Base-by-base conservation (phyloP, 2,888 invertebrate species). In the Cryptus viduatorius region DNA sequence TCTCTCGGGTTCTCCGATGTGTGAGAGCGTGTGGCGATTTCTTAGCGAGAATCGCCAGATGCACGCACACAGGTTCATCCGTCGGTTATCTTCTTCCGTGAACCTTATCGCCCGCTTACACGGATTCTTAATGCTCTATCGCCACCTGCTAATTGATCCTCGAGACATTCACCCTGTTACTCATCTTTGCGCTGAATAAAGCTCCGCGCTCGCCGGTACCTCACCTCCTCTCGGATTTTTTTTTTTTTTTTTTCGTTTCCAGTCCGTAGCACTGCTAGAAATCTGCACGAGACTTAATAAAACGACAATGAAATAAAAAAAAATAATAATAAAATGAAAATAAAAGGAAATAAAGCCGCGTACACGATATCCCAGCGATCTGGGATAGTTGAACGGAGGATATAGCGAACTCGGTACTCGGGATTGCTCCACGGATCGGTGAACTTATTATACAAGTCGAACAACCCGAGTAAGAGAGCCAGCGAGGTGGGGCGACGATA, bases 121-220 rank as follows among this genome's bases (percentile, higher is more conserved):
- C 29, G 48, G 12, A 31, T 68, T 61, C 29, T 59, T 44, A 56
- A 68, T 44, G 14, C 77, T 44, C 67, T 88, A 87, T 86, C 86
- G 85, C 78, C 81, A 75, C 79, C 69, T 48, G 87, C 84, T 87
- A 88, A 88, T 88, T 86, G 85, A 86, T 87, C 64, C 64, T 37
- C 16, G 0, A 53, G 56, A 10, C 44, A 82, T 83, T 83, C 82
- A 75, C 69, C 65, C 79, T 16, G 14, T 19, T 44, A 56, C 77
- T 83, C 72, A 65, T 46, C 75, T 67, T 12, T n/a, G 24, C 42
- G 24, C 12, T 24, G 24, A 5, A n/a, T 19, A 48, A n/a, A 79
- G 24, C 29, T 19, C 50, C 19, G 14, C 29, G 29, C 10, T 16
- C 46, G 4, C 65, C 46, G 16, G 12, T n/a, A 37, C n/a, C 16